Evolutionary conservation across 1,140 invertebrate species (phyloP).

Genomic region (Odontomachus brunneus): DNA sequence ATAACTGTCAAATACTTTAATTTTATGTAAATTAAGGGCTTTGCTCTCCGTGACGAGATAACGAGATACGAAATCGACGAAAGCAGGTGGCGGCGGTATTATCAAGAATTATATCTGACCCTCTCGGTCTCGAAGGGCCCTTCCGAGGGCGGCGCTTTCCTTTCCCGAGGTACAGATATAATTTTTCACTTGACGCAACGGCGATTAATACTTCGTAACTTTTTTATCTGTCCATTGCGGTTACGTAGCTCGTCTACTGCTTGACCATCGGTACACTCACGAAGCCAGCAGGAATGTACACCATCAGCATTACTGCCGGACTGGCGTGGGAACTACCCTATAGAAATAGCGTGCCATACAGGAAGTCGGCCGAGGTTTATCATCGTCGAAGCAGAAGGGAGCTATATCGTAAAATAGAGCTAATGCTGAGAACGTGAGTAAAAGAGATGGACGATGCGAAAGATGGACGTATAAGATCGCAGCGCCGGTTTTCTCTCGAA

Average conservation of each 20-base stretch:
- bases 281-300: conserved; percentile 87
- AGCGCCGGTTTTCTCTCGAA: not conserved
- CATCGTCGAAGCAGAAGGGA: conserved; percentile 84
- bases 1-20: too few species aligned
- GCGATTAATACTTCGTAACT: conserved; percentile 40
- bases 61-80: too few species aligned
- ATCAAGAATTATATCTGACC: too few species aligned
- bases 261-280: conserved; percentile 86
- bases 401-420: conserved; percentile 83
- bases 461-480: not conserved
- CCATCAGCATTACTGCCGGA: conserved; percentile 90
- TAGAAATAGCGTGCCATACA: conserved; percentile 75
- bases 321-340: conserved; percentile 91
- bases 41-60: too few species aligned
- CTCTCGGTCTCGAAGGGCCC: too few species aligned
- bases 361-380: conserved; percentile 82
- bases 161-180: too few species aligned
- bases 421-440: conserved; percentile 84
- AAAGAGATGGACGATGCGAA: not conserved
- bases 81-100: too few species aligned
- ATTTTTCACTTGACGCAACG: not conserved
- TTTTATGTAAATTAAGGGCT: too few species aligned
- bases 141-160: too few species aligned
- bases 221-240: conserved; percentile 1
- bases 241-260: conserved; percentile 87